Evolutionary conservation across 2,888 invertebrate genomes (phyloP), one percentile per base, ranked within the genome.

Genomic region (Cephus spinipes): DNA sequence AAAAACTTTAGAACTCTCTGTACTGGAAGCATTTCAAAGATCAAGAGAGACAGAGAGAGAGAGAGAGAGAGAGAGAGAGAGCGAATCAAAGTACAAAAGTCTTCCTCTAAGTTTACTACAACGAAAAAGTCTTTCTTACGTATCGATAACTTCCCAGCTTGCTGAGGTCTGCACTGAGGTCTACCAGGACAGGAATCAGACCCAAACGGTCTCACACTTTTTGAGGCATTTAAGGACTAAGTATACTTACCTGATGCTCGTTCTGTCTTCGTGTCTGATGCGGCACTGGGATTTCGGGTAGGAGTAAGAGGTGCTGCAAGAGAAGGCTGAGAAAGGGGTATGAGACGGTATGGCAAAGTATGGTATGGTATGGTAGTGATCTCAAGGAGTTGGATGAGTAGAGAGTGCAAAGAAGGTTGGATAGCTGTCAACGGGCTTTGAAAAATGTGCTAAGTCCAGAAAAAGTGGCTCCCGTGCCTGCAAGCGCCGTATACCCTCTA

Each of bases 401-500:
- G 74, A 79, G 77, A 79, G 84, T 77, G 81, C 55, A 80, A 84
- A 79, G 81, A 84, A 84, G 82, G 81, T 81, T 83, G 84, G 84
- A 87, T 89, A 88, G 88, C 89, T 88, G 89, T 89, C 89, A 88
- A 85, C 88, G 81, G 83, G 84, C 86, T 88, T 88, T 89, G 89
- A 89, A 89, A 89, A 89, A 89, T 89, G 89, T 89, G 88, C 88
- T 85, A 89, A 89, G 87, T 84, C 82, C 81, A 87, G 88, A 89
- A 89, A 89, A 89, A 89, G 88, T 85, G 83, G 87, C 85, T 84
- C 83, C 84, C 85, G 86, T 86, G 83, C 82, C 88, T 85, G 83
- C 83, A 82, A 89, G 89, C 89, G 87, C 85, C 87, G 85, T 84
- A 80, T 86, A 83, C 83, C 79, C 82, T 75, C 79, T 73, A 68